These are phyloP conservation scores for Scaptomyza hsui DNA, from an alignment of 1,140 invertebrate genomes.

Conservation along the genomic window DNA sequence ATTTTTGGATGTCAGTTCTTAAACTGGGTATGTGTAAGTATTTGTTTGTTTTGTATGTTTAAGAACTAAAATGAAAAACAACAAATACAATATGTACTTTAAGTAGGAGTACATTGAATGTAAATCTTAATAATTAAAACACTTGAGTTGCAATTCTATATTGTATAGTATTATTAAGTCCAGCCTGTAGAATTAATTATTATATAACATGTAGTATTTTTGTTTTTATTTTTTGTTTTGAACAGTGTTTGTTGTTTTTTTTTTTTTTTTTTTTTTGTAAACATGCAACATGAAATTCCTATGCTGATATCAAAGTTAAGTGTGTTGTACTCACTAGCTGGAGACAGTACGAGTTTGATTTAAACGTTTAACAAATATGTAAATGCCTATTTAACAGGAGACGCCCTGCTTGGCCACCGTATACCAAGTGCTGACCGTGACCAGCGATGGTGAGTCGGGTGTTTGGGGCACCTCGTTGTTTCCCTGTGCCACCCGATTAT, in stretches of 20 bases:
- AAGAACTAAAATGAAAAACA: conserved; percentile 8
- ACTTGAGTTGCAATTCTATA: conserved; percentile 11
- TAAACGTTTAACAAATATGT: neutral
- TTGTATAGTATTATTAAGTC: neutral
- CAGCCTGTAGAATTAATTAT: neutral
- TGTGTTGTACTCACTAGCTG: conserved; percentile 23
- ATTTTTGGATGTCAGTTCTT: conserved; percentile 16
- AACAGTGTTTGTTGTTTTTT: neutral
- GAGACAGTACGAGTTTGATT: neutral
- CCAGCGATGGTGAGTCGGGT: conserved; percentile 79
- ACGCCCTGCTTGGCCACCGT: conserved; percentile 84
- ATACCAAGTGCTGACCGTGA: conserved; percentile 83
- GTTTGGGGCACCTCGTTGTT: conserved; percentile 44
- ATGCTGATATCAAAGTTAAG: conserved; percentile 1
- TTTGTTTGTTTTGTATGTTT: neutral
- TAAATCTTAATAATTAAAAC: conserved; percentile 23
- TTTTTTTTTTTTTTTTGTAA: neutral
- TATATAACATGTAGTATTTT: neutral
- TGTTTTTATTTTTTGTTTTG: neutral
- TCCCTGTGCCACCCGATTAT: conserved; percentile 3
- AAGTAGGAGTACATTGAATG: conserved; percentile 21
- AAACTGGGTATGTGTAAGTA: neutral
- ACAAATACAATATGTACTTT: conserved; percentile 7
- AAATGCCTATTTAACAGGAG: conserved; percentile 73
- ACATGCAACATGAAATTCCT: conserved; percentile 14